Evolutionary conservation across 2,113 vertebrate species (phyloP).

Genomic region (Columba janthina): DNA sequence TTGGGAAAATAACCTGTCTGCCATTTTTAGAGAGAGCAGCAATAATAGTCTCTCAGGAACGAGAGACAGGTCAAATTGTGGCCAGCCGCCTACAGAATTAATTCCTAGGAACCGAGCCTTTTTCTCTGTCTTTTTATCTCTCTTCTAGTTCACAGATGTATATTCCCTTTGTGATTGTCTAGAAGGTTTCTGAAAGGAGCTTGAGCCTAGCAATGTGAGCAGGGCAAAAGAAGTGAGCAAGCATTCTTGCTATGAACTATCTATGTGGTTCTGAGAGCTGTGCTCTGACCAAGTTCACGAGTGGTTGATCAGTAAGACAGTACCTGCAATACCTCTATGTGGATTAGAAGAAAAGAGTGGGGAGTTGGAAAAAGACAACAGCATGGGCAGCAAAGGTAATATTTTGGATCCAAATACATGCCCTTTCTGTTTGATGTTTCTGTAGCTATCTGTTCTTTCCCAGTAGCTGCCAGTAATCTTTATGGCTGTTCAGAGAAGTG

Average conservation of each 20-base stretch:
- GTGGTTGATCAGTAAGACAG: neutral
- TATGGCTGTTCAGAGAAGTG: neutral
- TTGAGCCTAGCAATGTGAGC: neutral
- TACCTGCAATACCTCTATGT: neutral
- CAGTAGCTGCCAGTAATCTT: neutral
- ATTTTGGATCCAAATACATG: neutral
- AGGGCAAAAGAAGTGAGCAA: neutral
- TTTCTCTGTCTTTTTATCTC: neutral
- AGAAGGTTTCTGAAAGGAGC: neutral
- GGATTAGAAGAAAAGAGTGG: neutral
- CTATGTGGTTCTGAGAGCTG: neutral
- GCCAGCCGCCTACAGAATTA: neutral
- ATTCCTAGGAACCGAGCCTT: neutral
- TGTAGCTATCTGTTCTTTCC: neutral
- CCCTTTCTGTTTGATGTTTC: neutral
- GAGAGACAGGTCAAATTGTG: neutral
- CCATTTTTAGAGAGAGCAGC: neutral
- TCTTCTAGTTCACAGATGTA: neutral
- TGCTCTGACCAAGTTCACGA: neutral
- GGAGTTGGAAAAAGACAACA: neutral
- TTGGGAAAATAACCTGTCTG: neutral
- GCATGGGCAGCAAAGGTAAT: neutral
- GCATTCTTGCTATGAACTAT: neutral
- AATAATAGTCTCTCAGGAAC: neutral
- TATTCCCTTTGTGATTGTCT: neutral